A percentile compares a stretch with the other conserved stretches of the same genome.
Evolutionary conservation across 1,140 invertebrate species (phyloP).

Genomic region (Paramacrobiotus metropolitanus): DNA sequence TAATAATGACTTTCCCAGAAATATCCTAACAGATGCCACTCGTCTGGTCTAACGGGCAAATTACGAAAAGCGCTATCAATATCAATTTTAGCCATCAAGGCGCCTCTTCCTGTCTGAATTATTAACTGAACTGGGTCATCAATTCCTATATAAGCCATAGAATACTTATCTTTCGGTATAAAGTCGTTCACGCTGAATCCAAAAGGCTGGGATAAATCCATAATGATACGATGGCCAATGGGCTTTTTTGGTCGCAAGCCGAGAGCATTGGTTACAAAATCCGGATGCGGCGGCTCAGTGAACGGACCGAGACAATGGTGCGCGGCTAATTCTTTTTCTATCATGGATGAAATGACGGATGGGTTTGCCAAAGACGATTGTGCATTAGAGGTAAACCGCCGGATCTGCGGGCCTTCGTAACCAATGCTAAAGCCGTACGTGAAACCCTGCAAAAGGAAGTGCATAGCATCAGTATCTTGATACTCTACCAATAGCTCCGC

Average conservation of each 20-base stretch:
- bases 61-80: neutral
- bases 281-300: neutral
- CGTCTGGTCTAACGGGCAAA: neutral
- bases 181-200: neutral
- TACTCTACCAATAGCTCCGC: too few relatives aligned
- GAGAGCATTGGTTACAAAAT: neutral
- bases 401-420: too few relatives aligned
- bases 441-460: too few relatives aligned
- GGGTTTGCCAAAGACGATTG: too few relatives aligned
- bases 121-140: neutral
- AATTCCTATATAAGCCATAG: neutral
- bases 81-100: neutral
- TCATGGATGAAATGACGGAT: too few relatives aligned
- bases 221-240: neutral
- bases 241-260: neutral
- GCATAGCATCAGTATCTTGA: too few relatives aligned
- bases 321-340: neutral
- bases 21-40: neutral
- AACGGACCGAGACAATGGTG: neutral
- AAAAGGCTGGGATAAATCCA: neutral
- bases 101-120: neutral
- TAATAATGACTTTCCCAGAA: neutral
- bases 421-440: too few relatives aligned
- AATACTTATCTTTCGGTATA: neutral
- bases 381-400: too few relatives aligned